Conservation (phyloP, 2,888 invertebrate species). For the Bruchidius siliquastri region DNA sequence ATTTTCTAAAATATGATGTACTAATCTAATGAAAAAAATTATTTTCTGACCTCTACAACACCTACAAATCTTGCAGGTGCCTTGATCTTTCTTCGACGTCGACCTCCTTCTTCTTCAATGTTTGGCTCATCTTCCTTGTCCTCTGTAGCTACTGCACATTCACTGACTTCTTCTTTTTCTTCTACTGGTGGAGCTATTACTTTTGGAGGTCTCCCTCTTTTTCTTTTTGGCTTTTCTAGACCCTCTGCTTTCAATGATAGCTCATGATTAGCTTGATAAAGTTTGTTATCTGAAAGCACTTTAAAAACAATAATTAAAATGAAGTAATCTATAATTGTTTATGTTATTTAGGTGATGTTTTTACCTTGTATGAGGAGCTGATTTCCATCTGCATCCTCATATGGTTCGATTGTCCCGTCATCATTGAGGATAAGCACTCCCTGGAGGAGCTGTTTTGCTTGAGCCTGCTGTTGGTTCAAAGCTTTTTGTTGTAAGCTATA, state of each 20-base stretch:
- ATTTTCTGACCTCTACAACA: conserved; percentile 53
- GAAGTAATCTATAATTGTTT: too few relatives aligned
- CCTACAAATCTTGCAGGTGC: conserved; percentile 59
- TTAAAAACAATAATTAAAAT: conserved; percentile 23
- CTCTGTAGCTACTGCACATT: conserved; percentile 12
- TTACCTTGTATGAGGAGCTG: conserved; percentile 53
- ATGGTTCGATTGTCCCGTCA: neutral
- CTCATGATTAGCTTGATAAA: conserved; percentile 63
- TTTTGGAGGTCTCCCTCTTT: conserved; percentile 68
- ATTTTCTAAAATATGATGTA: too few relatives aligned
- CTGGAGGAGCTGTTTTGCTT: conserved; percentile 35
- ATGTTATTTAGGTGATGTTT: too few relatives aligned
- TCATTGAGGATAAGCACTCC: neutral
- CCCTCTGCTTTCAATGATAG: conserved; percentile 61
- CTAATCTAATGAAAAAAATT: neutral
- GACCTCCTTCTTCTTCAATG: conserved; percentile 44
- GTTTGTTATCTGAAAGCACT: conserved; percentile 60
- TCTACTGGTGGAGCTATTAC: conserved; percentile 25
- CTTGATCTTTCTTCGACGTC: conserved; percentile 60
- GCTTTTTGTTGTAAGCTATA: conserved; percentile 48
- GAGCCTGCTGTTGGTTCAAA: conserved; percentile 42
- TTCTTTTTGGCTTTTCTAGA: conserved; percentile 61
- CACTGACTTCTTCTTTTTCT: conserved; percentile 21
- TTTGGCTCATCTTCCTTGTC: conserved; percentile 25
- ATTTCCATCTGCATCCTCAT: conserved; percentile 17